Evolutionary conservation across 2,888 invertebrate genomes (phyloP).

Genomic region (Epicampocera succincta): DNA sequence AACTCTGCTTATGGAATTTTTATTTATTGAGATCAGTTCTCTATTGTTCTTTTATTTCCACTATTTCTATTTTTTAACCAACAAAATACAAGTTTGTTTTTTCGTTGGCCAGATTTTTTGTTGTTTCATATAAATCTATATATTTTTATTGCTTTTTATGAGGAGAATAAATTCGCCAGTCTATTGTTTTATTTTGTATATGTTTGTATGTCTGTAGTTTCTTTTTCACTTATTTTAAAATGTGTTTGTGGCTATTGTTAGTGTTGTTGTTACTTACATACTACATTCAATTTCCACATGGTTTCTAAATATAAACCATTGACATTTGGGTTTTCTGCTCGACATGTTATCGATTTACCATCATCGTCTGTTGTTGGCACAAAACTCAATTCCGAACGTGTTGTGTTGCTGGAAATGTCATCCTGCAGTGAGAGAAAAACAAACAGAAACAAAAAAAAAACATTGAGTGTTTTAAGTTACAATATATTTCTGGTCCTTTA

Average conservation of each 20-base stretch:
- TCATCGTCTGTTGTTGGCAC: conserved; percentile 94
- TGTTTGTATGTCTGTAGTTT: too few species aligned
- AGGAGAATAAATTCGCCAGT: not conserved
- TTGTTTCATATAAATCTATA: not conserved
- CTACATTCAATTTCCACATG: conserved; percentile 93
- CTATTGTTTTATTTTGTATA: not conserved
- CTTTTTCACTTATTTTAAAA: not conserved
- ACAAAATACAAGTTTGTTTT: conserved; percentile 18
- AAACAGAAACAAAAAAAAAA: conserved; percentile 9
- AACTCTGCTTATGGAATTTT: conserved; percentile 58
- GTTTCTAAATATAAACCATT: conserved; percentile 91
- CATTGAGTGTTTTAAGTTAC: conserved; percentile 31
- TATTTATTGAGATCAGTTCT: conserved; percentile 25
- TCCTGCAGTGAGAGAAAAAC: conserved; percentile 83
- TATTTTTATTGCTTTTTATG: too few species aligned
- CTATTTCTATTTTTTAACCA: not conserved
- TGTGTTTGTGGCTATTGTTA: not conserved
- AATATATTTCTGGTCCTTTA: conserved; percentile 26
- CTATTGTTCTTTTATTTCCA: conserved; percentile 57
- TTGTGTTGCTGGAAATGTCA: conserved; percentile 90
- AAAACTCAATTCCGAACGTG: conserved; percentile 93
- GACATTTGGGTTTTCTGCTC: conserved; percentile 95
- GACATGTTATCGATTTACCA: conserved; percentile 93
- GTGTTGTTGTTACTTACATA: conserved; percentile 87
- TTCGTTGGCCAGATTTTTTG: conserved; percentile 27